Conservation (phyloP, 2,113 vertebrate genomes). For the Psephotus haematonotus region DNA sequence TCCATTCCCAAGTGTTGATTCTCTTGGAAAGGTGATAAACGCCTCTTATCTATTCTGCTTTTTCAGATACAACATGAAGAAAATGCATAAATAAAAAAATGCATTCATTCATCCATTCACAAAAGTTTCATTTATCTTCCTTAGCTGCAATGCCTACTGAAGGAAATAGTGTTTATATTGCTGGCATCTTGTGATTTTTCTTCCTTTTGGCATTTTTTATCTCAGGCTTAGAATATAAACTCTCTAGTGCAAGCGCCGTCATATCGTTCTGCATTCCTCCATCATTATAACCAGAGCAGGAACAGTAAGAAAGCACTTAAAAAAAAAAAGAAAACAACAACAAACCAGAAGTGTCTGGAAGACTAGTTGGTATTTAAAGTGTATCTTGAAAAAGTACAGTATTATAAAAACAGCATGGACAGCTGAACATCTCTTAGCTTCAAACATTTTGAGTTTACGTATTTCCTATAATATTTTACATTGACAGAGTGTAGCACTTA, state of each 20-base stretch:
- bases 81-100: neutral
- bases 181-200: neutral
- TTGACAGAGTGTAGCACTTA: neutral
- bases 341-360: neutral
- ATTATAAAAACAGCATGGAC: neutral
- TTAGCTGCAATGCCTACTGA: neutral
- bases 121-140: neutral
- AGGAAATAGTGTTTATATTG: neutral
- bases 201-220: neutral
- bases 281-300: neutral
- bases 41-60: neutral
- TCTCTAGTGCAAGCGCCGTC: neutral
- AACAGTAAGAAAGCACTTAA: neutral
- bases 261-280: neutral
- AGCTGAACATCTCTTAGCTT: neutral
- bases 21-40: neutral
- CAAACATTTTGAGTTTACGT: neutral
- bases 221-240: neutral
- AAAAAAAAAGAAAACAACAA: neutral
- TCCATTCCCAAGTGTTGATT: neutral
- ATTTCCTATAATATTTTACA: neutral
- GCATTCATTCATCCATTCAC: neutral
- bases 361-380: neutral
- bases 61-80: neutral
- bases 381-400: neutral